Conservation (phyloP, 1,140 invertebrate genomes). For the Caenorhabditis remanei region DNA sequence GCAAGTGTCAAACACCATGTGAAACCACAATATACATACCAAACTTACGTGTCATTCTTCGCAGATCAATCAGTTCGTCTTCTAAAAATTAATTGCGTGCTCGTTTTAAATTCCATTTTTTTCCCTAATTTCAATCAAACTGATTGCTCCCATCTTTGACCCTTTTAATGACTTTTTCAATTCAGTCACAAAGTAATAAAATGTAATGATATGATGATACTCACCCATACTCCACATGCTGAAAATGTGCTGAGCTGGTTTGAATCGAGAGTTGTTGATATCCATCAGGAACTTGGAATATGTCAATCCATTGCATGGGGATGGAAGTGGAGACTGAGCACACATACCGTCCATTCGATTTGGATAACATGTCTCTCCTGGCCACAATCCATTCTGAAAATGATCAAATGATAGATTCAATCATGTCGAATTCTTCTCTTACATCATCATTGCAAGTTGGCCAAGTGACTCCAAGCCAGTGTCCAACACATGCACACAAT, state of each 20-base stretch:
- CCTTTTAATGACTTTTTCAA: constrained; percentile 2
- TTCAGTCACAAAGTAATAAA: constrained; percentile 23
- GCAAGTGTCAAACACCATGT: constrained; percentile 42
- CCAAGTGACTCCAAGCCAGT: constrained; percentile 27
- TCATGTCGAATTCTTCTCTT: too few relatives aligned
- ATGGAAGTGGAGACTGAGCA: constrained; percentile 10
- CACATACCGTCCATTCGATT: constrained; percentile 34
- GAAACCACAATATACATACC: constrained; percentile 30
- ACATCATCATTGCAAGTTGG: constrained; percentile 52
- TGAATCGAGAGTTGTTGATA: constrained; percentile 14
- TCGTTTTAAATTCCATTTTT: background rate
- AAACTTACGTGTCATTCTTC: constrained; percentile 53
- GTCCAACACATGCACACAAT: constrained; percentile 42
- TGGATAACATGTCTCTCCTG: constrained; percentile 36
- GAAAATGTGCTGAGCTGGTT: constrained; percentile 50
- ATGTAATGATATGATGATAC: background rate
- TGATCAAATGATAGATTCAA: background rate
- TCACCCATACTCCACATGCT: constrained; percentile 50
- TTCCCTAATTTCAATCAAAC: background rate
- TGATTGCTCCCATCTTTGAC: constrained; percentile 16
- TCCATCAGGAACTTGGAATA: constrained; percentile 44
- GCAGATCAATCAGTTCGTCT: constrained; percentile 37
- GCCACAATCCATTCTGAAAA: constrained; percentile 43
- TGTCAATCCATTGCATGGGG: constrained; percentile 36
- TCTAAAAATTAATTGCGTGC: constrained; percentile 7